A percentile compares a stretch with the other conserved stretches of the same genome.
phyloP scores from a whole-genome alignment of 2,888 invertebrate species.

The Melinopterus prodromus region DNA sequence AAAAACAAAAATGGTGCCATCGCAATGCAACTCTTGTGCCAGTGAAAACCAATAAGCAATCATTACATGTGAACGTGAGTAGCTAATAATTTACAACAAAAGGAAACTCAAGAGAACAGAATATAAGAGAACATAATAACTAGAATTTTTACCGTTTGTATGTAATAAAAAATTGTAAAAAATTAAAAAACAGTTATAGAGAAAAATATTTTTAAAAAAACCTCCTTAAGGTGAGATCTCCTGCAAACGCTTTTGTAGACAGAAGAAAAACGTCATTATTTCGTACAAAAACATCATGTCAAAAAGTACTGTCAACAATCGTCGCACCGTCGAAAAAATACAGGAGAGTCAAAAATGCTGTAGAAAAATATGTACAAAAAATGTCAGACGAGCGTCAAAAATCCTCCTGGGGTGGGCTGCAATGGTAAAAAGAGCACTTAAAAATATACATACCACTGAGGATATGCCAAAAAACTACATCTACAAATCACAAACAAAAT shows the following conservation, averaged over 20 bases:
- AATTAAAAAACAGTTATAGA: slow-evolving; percentile 49
- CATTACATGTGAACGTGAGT: slow-evolving; percentile 79
- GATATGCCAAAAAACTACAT: slow-evolving; percentile 59
- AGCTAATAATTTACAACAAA: slow-evolving; percentile 61
- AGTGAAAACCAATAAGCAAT: slow-evolving; percentile 63
- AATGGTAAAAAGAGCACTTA: slow-evolving; percentile 59
- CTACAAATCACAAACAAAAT: slow-evolving; percentile 36
- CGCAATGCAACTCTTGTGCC: slow-evolving; percentile 61
- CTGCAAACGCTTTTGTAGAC: slow-evolving; percentile 64
- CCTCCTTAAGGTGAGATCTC: slow-evolving; percentile 57
- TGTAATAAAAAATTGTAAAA: not conserved
- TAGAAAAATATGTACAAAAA: slow-evolving; percentile 52
- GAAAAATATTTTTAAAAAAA: slow-evolving; percentile 52
- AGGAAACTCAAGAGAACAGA: slow-evolving; percentile 47
- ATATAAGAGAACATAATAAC: slow-evolving; percentile 35
- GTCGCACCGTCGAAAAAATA: slow-evolving; percentile 44
- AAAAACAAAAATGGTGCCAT: slow-evolving; percentile 62
- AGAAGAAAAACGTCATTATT: slow-evolving; percentile 52
- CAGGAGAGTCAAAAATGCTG: slow-evolving; percentile 52
- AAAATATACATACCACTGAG: slow-evolving; percentile 59
- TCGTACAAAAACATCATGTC: slow-evolving; percentile 38
- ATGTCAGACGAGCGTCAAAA: slow-evolving; percentile 55
- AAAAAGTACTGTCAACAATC: slow-evolving; percentile 40
- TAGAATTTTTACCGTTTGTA: slow-evolving; percentile 4
- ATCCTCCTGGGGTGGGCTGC: slow-evolving; percentile 59